These are phyloP conservation scores for Machimus rusticus DNA, from an alignment of 2,888 invertebrate genomes.

Conservation along the genomic window DNA sequence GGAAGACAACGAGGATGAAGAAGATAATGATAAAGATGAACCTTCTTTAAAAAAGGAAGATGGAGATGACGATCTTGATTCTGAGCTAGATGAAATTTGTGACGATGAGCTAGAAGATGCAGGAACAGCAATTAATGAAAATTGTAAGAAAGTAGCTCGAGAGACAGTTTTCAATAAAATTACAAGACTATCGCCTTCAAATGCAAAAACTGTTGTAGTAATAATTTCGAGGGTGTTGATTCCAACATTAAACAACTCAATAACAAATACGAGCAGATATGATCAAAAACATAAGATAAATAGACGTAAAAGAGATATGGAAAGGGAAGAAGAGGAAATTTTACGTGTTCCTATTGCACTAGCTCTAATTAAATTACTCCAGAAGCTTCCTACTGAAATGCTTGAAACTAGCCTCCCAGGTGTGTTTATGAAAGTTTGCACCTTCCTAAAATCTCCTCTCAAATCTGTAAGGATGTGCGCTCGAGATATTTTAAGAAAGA, in stretches of 20 bases:
- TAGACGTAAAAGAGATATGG: slow-evolving; percentile 70
- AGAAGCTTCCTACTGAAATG: slow-evolving; percentile 80
- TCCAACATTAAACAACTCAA: slow-evolving; percentile 79
- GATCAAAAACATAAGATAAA: slow-evolving; percentile 83
- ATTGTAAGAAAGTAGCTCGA: slow-evolving; percentile 48
- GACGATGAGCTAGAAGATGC: slow-evolving; percentile 50
- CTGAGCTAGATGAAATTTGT: slow-evolving; percentile 59
- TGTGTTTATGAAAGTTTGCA: slow-evolving; percentile 87
- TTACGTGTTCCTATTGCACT: slow-evolving; percentile 90
- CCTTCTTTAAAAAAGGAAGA: neutral
- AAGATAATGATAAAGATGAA: neutral
- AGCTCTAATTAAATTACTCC: slow-evolving; percentile 89
- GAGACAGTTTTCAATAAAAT: slow-evolving; percentile 57
- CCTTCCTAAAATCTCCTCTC: slow-evolving; percentile 87
- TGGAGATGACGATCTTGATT: slow-evolving; percentile 45
- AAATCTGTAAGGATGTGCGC: slow-evolving; percentile 86
- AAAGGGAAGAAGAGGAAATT: slow-evolving; percentile 90
- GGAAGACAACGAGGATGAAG: slow-evolving; percentile 54
- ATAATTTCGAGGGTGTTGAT: slow-evolving; percentile 75
- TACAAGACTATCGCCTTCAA: slow-evolving; percentile 71
- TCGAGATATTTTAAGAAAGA: slow-evolving; percentile 90
- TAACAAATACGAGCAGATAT: slow-evolving; percentile 74
- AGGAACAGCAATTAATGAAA: slow-evolving; percentile 56
- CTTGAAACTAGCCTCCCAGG: slow-evolving; percentile 81
- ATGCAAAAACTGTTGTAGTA: slow-evolving; percentile 78